Conservation (phyloP, 1,140 invertebrate species). For the Lamellibrachia luymesi region DNA sequence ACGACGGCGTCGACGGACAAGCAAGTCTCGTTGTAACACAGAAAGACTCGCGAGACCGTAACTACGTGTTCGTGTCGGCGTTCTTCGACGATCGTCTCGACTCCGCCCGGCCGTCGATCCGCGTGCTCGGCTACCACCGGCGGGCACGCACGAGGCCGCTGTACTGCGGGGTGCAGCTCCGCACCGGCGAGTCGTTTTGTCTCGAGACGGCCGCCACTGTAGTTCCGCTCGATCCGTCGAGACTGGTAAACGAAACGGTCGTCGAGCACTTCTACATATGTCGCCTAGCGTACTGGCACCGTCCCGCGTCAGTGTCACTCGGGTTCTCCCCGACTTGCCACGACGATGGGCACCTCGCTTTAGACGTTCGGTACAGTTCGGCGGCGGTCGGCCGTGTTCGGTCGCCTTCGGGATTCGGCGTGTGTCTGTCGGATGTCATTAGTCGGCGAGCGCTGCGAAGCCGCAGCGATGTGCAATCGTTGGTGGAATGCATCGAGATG, state of each 20-base stretch:
- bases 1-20: background rate
- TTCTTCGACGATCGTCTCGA: background rate
- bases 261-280: background rate
- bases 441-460: background rate
- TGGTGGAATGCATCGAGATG: background rate
- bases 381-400: background rate
- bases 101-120: background rate
- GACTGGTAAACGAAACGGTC: background rate
- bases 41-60: background rate
- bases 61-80: background rate
- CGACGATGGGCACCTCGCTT: background rate
- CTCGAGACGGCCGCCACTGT: background rate
- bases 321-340: background rate
- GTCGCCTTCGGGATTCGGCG: slow-evolving; percentile 2
- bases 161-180: background rate
- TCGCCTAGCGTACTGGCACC: background rate
- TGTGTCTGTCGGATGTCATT: background rate
- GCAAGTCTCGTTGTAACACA: background rate
- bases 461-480: background rate
- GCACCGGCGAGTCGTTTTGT: background rate
- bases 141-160: background rate
- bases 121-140: background rate
- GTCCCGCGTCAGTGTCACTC: background rate
- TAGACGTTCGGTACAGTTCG: background rate
- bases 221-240: background rate